Conservation (phyloP, 2,797 vertebrate species). For the Vespertilio murinus region DNA sequence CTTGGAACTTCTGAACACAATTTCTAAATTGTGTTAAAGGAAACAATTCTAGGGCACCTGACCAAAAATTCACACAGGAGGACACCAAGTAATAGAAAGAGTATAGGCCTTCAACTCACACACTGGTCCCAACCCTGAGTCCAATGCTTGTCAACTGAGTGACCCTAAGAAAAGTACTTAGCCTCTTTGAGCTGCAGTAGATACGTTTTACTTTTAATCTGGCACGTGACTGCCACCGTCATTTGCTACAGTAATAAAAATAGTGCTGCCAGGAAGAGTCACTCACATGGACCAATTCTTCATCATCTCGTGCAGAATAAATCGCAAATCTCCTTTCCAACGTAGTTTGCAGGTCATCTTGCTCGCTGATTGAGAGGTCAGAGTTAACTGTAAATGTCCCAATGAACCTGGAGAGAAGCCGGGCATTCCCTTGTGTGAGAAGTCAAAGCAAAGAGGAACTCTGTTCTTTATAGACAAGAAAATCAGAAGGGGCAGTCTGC, state of each 20-base stretch:
- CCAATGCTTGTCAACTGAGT: background rate
- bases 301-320: constrained; percentile 88
- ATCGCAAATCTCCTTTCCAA: constrained; percentile 90
- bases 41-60: background rate
- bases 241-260: background rate
- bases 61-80: background rate
- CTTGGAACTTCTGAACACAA: background rate
- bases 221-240: rapidly evolving
- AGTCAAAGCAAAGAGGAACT: background rate
- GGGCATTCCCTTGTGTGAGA: background rate
- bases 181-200: background rate
- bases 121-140: background rate
- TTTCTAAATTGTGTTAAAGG: background rate
- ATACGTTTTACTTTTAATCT: no score
- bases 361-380: constrained; percentile 86
- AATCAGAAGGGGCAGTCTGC: background rate
- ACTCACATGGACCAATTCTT: constrained; percentile 95
- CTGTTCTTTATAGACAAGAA: background rate
- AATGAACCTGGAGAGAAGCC: constrained; percentile 88
- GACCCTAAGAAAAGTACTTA: background rate
- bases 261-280: background rate
- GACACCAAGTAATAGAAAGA: background rate
- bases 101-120: background rate
- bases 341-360: constrained; percentile 78
- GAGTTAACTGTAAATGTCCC: constrained; percentile 91